Conservation (phyloP, 2,888 invertebrate species). For the Drosophila histrio region DNA sequence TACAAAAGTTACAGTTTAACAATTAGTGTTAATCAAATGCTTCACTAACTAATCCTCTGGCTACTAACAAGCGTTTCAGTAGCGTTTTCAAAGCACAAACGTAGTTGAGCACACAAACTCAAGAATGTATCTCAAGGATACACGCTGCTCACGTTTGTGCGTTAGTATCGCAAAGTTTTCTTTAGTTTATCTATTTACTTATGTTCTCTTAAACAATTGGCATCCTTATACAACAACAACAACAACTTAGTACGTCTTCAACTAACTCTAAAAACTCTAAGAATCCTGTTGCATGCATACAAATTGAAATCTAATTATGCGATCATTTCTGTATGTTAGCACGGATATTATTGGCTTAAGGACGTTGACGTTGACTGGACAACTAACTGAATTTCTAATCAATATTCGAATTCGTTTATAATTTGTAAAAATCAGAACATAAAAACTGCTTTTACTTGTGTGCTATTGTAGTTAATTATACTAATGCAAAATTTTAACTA, state of each 20-base stretch:
- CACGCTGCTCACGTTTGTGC: slow-evolving; percentile 65
- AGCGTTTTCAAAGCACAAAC: slow-evolving; percentile 61
- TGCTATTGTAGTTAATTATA: slow-evolving; percentile 67
- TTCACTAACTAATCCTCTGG: slow-evolving; percentile 14
- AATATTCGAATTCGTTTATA: neutral
- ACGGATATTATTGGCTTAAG: slow-evolving; percentile 42
- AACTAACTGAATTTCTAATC: neutral
- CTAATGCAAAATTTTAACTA: slow-evolving; percentile 80
- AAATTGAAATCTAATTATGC: neutral
- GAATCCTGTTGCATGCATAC: slow-evolving; percentile 37
- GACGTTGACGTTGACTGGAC: slow-evolving; percentile 10
- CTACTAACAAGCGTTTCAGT: neutral
- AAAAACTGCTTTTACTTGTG: slow-evolving; percentile 56
- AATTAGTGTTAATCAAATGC: slow-evolving; percentile 25
- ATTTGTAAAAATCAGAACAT: slow-evolving; percentile 15
- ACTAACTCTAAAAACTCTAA: neutral
- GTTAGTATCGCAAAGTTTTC: slow-evolving; percentile 10
- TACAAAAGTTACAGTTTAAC: neutral
- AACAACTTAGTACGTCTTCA: slow-evolving; percentile 1
- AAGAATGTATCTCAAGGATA: slow-evolving; percentile 6
- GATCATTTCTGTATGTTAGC: slow-evolving; percentile 34
- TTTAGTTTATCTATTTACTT: slow-evolving; percentile 6
- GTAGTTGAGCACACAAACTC: slow-evolving; percentile 55
- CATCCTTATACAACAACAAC: slow-evolving; percentile 2
- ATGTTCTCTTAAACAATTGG: slow-evolving; percentile 47